Conservation (phyloP, 2,113 vertebrate species). For the Limanda limanda region DNA sequence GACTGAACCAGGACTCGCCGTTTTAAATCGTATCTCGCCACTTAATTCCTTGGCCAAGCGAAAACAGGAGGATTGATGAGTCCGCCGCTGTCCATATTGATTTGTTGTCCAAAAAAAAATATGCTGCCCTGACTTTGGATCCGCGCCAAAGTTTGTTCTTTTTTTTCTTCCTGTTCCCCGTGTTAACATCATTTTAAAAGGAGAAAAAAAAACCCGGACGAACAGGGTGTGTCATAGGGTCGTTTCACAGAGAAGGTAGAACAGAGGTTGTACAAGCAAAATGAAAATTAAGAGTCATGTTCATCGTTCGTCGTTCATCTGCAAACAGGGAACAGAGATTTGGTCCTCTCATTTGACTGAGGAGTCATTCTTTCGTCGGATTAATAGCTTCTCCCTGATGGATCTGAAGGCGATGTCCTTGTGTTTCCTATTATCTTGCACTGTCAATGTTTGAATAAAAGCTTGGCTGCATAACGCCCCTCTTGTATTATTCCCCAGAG, state of each 20-base stretch:
- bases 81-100: conserved; percentile 56
- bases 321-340: conserved; percentile 30
- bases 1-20: conserved; percentile 20
- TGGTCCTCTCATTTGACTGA: conserved; percentile 28
- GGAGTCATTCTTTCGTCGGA: conserved; percentile 52
- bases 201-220: neutral
- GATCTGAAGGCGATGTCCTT: conserved; percentile 50
- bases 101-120: conserved; percentile 62
- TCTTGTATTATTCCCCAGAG: conserved; percentile 52
- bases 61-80: conserved; percentile 45
- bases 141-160: conserved; percentile 47
- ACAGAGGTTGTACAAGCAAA: neutral
- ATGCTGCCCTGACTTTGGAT: conserved; percentile 44
- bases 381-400: conserved; percentile 55
- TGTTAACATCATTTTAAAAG: conserved; percentile 20
- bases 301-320: conserved; percentile 11
- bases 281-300: conserved; percentile 11
- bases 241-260: neutral
- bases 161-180: neutral
- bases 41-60: conserved; percentile 49
- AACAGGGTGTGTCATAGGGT: neutral
- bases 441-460: conserved; percentile 72
- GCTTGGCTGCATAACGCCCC: conserved; percentile 48
- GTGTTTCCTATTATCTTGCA: conserved; percentile 49
- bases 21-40: conserved; percentile 44